Base-by-base conservation (phyloP, 37 sponge, comb jelly and placozoan species). In the Cladorhizidae sp. region DNA sequence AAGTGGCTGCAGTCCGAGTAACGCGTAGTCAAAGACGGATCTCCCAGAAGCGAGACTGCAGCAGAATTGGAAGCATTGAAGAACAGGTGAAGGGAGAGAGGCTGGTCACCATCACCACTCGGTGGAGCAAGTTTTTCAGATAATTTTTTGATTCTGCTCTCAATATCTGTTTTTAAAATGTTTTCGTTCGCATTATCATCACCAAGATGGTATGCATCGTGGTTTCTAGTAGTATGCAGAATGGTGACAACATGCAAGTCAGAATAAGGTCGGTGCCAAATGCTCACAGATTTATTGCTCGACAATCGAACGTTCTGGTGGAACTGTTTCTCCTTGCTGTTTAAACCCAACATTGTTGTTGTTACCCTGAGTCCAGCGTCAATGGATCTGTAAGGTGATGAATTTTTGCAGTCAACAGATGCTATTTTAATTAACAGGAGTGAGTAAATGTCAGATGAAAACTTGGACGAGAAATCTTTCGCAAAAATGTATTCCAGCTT, bases 1-100 rank as follows among this genome's bases (percentile, higher is more conserved):
- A 95, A 87, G 67, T 92, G 94, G 25, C 88, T 84, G 25, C 86
- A 83, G 71, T 95, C 96, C 29, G 40, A 5, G 57, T 95, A 95
- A 26, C 64, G 49, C n/a, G 67, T 69, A 21, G 70, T 35, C 3
- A 49, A 38, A 23, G 35, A 11, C 9, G 94, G 91, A 39, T 80
- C 64, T 25, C 89, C 93, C 0, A 87, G 58, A 39, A 57, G 40
- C 0, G 55, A 3, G 17, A 41, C 40, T 26, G 85, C 70, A 25
- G 79, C 78, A 61, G 36, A 2, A 29, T 69, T 72, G 52, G 29
- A 21, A 14, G 29, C 15, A 31, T 49, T 39, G 32, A 85, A 59
- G 39, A 85, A 43, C 33, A 85, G 42, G 17, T 85, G 85, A 12
- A 85, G 22, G 22, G 69, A 68, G 0, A 37, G 26, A 21, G 68